Percentiles rank a stretch among this genome's conserved stretches.
Conservation (phyloP, 2,797 vertebrate species). For the Emydoidea blandingii region DNA sequence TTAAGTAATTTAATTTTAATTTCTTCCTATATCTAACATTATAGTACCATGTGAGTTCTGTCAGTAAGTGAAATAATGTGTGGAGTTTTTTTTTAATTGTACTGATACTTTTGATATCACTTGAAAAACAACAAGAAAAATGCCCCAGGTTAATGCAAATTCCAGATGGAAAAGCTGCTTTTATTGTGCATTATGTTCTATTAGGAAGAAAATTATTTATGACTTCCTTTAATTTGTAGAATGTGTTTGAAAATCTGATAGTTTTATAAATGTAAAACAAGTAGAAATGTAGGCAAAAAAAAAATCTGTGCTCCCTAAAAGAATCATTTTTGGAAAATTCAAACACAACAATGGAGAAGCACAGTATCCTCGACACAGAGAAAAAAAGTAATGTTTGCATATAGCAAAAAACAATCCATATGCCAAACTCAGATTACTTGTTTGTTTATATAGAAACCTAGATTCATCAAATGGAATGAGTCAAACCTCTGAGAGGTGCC, state of each 20-base stretch:
- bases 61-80: not conserved
- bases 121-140: not conserved
- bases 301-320: not conserved
- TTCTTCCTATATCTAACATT: not conserved
- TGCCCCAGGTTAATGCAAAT: not conserved
- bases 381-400: not conserved
- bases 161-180: not conserved
- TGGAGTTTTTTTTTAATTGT: not conserved
- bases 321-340: not conserved
- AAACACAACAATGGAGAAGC: not conserved
- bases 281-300: not conserved
- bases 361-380: not conserved
- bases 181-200: not conserved
- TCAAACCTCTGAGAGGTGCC: not conserved
- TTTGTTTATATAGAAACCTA: not conserved
- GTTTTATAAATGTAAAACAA: not conserved
- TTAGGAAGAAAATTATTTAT: constrained; percentile 19
- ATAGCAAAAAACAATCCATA: not conserved
- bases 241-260: not conserved
- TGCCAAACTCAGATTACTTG: not conserved
- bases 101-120: not conserved
- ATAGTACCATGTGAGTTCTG: not conserved
- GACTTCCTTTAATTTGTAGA: not conserved
- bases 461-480: not conserved
- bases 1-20: not conserved